Percentiles rank a stretch among this genome's conserved stretches.
Conservation (phyloP, 2,888 invertebrate species). For the Drosophila birchii region DNA sequence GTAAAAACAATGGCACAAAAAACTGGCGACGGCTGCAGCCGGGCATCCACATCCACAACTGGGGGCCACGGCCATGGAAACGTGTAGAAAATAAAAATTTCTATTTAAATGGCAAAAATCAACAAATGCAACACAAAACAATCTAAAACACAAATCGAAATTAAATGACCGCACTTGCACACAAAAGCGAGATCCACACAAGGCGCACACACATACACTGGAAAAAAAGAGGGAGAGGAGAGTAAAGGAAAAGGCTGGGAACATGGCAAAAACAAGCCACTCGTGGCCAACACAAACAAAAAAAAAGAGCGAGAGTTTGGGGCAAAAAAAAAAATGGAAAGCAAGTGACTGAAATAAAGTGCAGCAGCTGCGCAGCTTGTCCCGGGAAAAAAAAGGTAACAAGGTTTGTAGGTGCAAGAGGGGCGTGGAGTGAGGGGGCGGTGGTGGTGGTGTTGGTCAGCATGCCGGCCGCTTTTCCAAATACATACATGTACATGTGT, state of each 20-base stretch:
- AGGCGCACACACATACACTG: conserved; percentile 38
- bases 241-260: conserved; percentile 11
- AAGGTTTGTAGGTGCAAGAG: conserved; percentile 10
- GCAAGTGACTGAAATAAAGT: conserved; percentile 74
- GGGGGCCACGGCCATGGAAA: conserved; percentile 63
- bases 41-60: conserved; percentile 23
- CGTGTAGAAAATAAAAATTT: conserved; percentile 79
- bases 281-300: conserved; percentile 33
- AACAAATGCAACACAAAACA: conserved; percentile 81
- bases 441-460: conserved; percentile 16
- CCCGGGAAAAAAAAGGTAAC: conserved; percentile 49
- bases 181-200: conserved; percentile 62
- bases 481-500: not conserved
- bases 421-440: not conserved
- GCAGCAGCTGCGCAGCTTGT: conserved; percentile 73
- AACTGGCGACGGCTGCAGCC: conserved; percentile 41
- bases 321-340: conserved; percentile 44
- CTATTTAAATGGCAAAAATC: conserved; percentile 80
- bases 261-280: conserved; percentile 53
- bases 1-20: conserved; percentile 31
- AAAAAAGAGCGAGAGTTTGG: conserved; percentile 28
- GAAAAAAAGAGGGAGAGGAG: conserved; percentile 1
- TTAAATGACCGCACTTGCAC: conserved; percentile 83
- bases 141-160: conserved; percentile 84
- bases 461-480: conserved; percentile 24